Evolutionary conservation across 2,888 invertebrate species (phyloP), one percentile per base, ranked within the genome.

Genomic region (Troides oblongomaculatus): DNA sequence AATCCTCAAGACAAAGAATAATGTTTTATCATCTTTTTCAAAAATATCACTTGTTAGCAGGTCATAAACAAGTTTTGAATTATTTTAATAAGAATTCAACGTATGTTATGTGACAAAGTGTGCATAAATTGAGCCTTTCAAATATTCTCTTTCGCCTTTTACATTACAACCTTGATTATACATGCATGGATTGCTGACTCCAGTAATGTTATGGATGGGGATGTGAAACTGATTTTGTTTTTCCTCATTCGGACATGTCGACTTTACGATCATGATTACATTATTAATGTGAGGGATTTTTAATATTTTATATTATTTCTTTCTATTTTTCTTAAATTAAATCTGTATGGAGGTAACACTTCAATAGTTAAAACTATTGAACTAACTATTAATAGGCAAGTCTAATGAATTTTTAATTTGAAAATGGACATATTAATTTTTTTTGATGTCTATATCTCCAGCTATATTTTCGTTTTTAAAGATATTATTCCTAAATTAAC

Each of bases 121-220:
- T 17, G 39, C 39, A 60, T 61, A 61, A 61, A 66, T 36, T 66
- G 36, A 30, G 14, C 18, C 21, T 30, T n/a, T n/a, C 14, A 50
- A 66, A 56, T 30, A 61, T 30, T 46, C 50, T 1, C 61, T 56
- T 18, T 63, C 58, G 21, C 62, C 30, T 62, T 62, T 68, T 58
- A 46, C 46, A 57, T 62, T 57, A 68, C 21, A 36, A 8, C 59
- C 60, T 69, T 62, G 53, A 69, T 62, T 65, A 65, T 36, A 64
- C 59, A 68, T 69, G 69, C 64, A 61, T 65, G 64, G 46, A 62
- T 56, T 56, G 64, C 64, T 43, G 21, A 25, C 69, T 61, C n/a
- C 62, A 6, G 36, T 57, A 25, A 64, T 57, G 61, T 12, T 60
- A 63, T 68, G 61, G 64, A 57, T 25, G 61, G 10, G 61, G 30